Evolutionary conservation across 2,113 vertebrate genomes (phyloP).

Genomic region (Hyaena hyaena): DNA sequence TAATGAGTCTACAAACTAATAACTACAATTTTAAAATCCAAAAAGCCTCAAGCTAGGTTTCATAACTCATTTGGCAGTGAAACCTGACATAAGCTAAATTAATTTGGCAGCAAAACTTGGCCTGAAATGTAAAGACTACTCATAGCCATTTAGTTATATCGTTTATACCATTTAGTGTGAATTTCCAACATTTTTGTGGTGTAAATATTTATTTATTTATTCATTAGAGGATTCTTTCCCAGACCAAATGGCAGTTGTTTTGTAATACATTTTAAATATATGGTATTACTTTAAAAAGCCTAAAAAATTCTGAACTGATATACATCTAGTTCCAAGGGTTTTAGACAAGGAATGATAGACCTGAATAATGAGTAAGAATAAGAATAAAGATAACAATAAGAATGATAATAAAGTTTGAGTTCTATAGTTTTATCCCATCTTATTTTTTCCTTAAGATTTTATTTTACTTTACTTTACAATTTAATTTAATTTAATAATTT

Average conservation of each 20-base stretch:
- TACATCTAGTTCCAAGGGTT: neutral
- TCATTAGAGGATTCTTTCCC: neutral
- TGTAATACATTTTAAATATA: neutral
- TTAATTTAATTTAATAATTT: neutral
- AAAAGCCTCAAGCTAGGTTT: neutral
- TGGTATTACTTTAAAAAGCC: neutral
- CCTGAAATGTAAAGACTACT: neutral
- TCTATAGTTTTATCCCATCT: neutral
- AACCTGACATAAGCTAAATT: conserved; percentile 7
- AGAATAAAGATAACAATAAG: neutral
- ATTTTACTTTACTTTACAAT: neutral
- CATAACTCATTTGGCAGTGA: neutral
- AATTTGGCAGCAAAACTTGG: neutral
- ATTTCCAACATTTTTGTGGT: neutral
- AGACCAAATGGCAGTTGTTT: neutral
- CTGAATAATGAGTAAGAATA: neutral
- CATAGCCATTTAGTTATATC: neutral
- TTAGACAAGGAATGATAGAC: neutral
- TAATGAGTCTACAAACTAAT: neutral
- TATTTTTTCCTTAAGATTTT: neutral
- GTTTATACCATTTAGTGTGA: neutral
- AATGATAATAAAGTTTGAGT: neutral
- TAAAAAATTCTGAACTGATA: neutral
- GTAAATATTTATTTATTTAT: neutral
- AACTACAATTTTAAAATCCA: neutral